These are phyloP conservation scores for Rhinella marina DNA, from an alignment of 2,797 vertebrate genomes.

Conservation along the genomic window DNA sequence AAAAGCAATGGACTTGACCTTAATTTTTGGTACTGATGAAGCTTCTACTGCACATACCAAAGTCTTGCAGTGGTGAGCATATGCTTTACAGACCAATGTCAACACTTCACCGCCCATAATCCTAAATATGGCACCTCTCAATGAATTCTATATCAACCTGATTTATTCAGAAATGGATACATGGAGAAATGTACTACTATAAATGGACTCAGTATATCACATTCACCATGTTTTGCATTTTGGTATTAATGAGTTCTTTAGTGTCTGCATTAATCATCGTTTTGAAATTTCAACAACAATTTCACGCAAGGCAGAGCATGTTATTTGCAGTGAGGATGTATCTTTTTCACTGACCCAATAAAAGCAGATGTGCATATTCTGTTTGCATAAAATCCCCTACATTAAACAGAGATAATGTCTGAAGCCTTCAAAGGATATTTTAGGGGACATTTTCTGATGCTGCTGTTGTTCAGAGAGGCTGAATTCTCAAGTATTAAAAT, in stretches of 20 bases:
- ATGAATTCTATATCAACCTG: background rate
- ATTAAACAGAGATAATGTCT: conserved; percentile 13
- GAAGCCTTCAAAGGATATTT: conserved; percentile 26
- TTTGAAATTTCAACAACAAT: conserved; percentile 23
- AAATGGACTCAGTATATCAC: conserved; percentile 26
- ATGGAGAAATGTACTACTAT: background rate
- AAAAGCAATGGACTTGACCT: too few relatives aligned
- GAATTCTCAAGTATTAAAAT: conserved; percentile 10
- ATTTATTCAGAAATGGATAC: background rate
- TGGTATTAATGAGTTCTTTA: conserved; percentile 37
- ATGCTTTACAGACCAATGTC: too few relatives aligned
- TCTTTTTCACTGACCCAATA: conserved; percentile 35
- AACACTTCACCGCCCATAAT: background rate
- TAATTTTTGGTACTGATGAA: too few relatives aligned
- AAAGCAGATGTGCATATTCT: conserved; percentile 15
- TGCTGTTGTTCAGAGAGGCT: background rate
- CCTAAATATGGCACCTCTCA: background rate
- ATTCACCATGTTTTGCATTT: conserved; percentile 10
- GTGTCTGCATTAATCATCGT: conserved; percentile 31
- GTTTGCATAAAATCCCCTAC: conserved; percentile 2
- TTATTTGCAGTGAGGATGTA: conserved; percentile 13
- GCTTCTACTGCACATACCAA: too few relatives aligned
- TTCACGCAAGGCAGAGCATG: conserved; percentile 44
- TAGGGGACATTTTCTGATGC: background rate
- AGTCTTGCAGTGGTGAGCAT: too few relatives aligned